These are phyloP conservation scores for Poecilia velifera DNA, from an alignment of 2,797 vertebrate genomes.

Conservation along the genomic window DNA sequence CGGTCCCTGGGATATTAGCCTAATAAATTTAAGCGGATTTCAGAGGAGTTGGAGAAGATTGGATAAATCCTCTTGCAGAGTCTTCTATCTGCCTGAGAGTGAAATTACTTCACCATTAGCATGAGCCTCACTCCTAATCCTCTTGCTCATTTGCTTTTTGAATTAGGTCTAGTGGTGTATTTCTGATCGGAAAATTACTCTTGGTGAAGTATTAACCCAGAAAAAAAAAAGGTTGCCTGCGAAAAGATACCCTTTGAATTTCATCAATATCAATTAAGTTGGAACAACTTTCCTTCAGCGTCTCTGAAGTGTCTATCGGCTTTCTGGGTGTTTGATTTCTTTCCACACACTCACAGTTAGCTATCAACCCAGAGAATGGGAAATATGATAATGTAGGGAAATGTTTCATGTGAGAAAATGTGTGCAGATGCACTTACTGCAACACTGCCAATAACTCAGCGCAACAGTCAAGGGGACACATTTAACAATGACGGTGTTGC, in stretches of 20 bases:
- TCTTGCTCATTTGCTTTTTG: conserved; percentile 58
- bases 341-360: not conserved
- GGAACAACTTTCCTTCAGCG: conserved; percentile 23
- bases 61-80: conserved; percentile 58
- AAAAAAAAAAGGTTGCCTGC: conserved; percentile 21
- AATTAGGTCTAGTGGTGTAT: conserved; percentile 44
- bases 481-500: conserved; percentile 22
- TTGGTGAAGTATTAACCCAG: conserved; percentile 39
- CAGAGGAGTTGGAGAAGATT: conserved; percentile 47
- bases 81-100: conserved; percentile 34
- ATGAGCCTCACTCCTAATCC: conserved; percentile 59
- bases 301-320: not conserved
- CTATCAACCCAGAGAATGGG: not conserved
- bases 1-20: conserved; percentile 52
- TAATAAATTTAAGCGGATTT: conserved; percentile 59
- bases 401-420: conserved; percentile 8
- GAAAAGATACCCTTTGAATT: conserved; percentile 8
- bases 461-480: not conserved
- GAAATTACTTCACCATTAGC: conserved; percentile 51
- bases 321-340: conserved; percentile 9
- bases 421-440: not conserved
- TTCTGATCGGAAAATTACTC: conserved; percentile 39
- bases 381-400: conserved; percentile 18
- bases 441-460: conserved; percentile 18
- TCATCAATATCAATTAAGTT: conserved; percentile 11